These are phyloP conservation scores for Hylaeus volcanicus DNA, from an alignment of 1,140 invertebrate species.

Conservation along the genomic window DNA sequence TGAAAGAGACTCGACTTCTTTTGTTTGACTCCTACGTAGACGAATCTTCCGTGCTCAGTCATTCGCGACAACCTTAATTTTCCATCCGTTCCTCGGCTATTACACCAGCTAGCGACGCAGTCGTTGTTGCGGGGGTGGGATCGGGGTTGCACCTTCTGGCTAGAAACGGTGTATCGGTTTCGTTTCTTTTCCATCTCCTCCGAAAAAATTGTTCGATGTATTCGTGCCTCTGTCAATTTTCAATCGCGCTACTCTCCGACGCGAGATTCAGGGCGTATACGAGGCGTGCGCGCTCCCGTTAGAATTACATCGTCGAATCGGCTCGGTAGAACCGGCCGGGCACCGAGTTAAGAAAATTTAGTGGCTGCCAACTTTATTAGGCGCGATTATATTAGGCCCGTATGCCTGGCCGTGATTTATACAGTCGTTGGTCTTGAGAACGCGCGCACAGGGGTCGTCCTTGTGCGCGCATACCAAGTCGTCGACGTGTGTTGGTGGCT, in stretches of 20 bases:
- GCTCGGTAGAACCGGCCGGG: background rate
- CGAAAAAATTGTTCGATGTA: no score
- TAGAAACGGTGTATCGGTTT: no score
- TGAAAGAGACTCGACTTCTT: background rate
- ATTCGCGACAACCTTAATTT: background rate
- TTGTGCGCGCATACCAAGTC: no score
- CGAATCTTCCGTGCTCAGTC: background rate
- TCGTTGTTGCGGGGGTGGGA: no score
- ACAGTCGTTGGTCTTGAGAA: background rate
- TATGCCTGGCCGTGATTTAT: constrained; percentile 58
- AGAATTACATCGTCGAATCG: constrained; percentile 53
- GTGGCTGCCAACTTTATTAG: constrained; percentile 66
- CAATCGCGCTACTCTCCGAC: no score
- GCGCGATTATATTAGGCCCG: constrained; percentile 62
- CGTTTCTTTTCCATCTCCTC: no score
- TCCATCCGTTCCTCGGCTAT: background rate
- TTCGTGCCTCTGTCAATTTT: no score
- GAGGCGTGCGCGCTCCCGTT: background rate
- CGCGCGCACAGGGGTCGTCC: background rate
- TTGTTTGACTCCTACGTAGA: background rate
- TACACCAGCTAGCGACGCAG: no score
- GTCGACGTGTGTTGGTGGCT: background rate
- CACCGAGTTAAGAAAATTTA: constrained; percentile 62
- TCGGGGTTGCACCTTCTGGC: no score
- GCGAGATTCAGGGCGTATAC: background rate